Percentiles rank a stretch among this genome's conserved stretches.
phyloP scores from a whole-genome alignment of 1,140 invertebrate species.

The Rhopalosiphum padi region DNA sequence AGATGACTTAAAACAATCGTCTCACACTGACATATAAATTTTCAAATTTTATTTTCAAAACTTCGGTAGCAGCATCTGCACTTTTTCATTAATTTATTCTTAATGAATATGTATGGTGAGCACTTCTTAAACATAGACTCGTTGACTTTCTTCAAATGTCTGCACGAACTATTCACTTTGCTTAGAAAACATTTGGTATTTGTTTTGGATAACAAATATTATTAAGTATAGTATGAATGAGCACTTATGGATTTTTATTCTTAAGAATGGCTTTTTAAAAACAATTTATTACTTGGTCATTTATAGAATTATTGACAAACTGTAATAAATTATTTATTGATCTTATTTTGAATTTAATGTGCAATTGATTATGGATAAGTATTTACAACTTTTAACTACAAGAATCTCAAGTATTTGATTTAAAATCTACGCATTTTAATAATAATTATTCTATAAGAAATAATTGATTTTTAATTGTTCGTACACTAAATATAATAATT shows the following conservation, averaged over 20 bases:
- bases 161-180: background rate
- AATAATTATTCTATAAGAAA: background rate
- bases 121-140: conserved; percentile 15
- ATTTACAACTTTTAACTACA: background rate
- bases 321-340: conserved; percentile 12
- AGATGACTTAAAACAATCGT: conserved; percentile 46
- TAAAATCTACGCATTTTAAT: background rate
- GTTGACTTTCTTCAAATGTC: background rate
- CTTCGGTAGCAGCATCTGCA: background rate
- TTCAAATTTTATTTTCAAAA: background rate
- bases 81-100: conserved; percentile 29
- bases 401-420: conserved; percentile 11
- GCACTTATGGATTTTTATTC: background rate
- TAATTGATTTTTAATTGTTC: background rate
- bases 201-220: conserved; percentile 24
- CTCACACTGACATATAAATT: conserved; percentile 50
- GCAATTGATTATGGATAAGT: background rate
- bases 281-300: conserved; percentile 6
- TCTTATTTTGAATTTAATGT: background rate
- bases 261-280: background rate
- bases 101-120: background rate
- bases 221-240: background rate
- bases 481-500: background rate
- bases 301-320: background rate
- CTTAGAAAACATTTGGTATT: conserved; percentile 7